These are phyloP conservation scores for Neotoxoptera formosana DNA, from an alignment of 1,140 invertebrate genomes.

Conservation along the genomic window DNA sequence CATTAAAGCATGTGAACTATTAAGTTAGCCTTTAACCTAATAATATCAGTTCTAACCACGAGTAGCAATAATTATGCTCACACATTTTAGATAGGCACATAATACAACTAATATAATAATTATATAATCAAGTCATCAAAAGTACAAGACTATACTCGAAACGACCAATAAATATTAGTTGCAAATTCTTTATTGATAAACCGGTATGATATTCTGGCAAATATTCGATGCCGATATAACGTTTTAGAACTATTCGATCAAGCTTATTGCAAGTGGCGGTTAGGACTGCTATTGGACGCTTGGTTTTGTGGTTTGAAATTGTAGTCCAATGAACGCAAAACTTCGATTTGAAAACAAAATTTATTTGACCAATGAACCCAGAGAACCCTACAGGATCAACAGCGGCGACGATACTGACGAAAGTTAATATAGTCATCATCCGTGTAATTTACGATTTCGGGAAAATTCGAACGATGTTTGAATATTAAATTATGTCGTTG, in stretches of 20 bases:
- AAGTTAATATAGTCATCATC: too few species aligned
- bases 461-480: too few species aligned
- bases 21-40: background rate
- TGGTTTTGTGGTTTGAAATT: too few species aligned
- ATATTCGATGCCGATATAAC: background rate
- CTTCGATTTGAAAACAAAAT: too few species aligned
- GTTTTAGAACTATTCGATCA: background rate
- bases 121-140: too few species aligned
- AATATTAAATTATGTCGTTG: too few species aligned
- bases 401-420: too few species aligned
- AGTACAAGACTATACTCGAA: background rate
- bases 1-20: background rate
- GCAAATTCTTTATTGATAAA: background rate
- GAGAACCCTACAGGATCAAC: too few species aligned
- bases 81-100: background rate
- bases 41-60: background rate
- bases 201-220: background rate
- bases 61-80: background rate
- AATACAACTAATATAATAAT: background rate
- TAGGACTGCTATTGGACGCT: too few species aligned
- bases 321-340: too few species aligned
- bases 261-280: background rate
- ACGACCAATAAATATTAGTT: background rate
- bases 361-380: too few species aligned
- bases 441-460: too few species aligned